Evolutionary conservation across 2,113 vertebrate genomes (phyloP).

Genomic region (Eulacestoma nigropectus): DNA sequence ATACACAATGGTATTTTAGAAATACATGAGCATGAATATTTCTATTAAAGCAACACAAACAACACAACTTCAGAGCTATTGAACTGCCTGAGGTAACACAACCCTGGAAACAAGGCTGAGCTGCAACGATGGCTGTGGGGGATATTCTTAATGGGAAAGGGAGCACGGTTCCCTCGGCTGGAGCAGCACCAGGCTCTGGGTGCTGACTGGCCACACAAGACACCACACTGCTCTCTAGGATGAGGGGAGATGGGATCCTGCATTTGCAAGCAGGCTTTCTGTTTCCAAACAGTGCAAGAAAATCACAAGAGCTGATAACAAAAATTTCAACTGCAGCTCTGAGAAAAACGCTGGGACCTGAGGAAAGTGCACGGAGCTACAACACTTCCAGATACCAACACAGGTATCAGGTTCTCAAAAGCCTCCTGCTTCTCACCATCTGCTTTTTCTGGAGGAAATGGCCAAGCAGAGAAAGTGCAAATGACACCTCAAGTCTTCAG

Average conservation of each 20-base stretch:
- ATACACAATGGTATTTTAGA: not conserved
- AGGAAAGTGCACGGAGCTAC: not conserved
- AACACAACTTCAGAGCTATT: not conserved
- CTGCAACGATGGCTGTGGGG: fast-evolving
- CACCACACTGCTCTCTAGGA: not conserved
- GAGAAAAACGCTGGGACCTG: not conserved
- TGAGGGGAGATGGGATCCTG: not conserved
- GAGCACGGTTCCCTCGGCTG: fast-evolving
- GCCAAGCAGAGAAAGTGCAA: not conserved
- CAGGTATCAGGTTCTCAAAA: not conserved
- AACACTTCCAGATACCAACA: not conserved
- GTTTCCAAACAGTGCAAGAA: not conserved
- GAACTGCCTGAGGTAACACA: not conserved
- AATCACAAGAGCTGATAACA: fast-evolving
- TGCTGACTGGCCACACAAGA: not conserved
- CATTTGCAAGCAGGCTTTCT: not conserved
- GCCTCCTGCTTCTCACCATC: not conserved
- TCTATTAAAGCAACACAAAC: not conserved
- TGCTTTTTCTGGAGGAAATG: not conserved
- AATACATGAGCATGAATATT: not conserved
- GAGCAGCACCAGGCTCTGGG: not conserved
- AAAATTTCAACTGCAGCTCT: not conserved
- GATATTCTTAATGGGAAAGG: not conserved
- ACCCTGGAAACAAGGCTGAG: not conserved
- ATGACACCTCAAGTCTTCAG: not conserved